These are phyloP conservation scores for Aphelinus certus DNA, from an alignment of 1,140 invertebrate species.

Conservation along the genomic window DNA sequence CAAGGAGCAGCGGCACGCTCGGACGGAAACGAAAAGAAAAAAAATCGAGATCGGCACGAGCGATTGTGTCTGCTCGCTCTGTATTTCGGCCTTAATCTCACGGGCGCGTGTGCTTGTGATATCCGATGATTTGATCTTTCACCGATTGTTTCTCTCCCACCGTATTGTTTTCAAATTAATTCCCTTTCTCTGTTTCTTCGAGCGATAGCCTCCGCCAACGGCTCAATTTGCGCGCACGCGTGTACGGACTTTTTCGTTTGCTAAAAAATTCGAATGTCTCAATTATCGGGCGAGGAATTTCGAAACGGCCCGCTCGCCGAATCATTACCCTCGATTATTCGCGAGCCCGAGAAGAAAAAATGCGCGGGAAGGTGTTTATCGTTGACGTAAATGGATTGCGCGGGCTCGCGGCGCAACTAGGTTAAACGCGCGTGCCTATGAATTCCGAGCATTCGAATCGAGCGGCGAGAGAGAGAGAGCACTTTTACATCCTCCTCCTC, in stretches of 20 bases:
- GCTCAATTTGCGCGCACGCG: too few relatives aligned
- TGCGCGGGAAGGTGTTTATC: conserved; percentile 2
- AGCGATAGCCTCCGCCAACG: too few relatives aligned
- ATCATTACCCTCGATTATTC: not conserved
- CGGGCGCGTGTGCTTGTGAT: not conserved
- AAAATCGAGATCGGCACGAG: not conserved
- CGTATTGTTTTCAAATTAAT: too few relatives aligned
- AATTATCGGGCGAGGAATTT: too few relatives aligned
- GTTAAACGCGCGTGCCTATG: not conserved
- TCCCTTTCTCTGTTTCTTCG: too few relatives aligned
- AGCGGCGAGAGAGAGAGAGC: too few relatives aligned
- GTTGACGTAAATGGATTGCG: conserved; percentile 14
- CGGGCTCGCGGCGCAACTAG: not conserved
- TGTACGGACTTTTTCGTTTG: too few relatives aligned
- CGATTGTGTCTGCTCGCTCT: not conserved
- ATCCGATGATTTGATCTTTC: not conserved
- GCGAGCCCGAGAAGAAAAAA: not conserved
- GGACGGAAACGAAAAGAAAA: not conserved
- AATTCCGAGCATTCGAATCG: too few relatives aligned
- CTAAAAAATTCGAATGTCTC: too few relatives aligned
- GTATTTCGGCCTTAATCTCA: not conserved
- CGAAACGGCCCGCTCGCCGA: too few relatives aligned
- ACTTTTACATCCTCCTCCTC: too few relatives aligned
- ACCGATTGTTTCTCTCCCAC: not conserved
- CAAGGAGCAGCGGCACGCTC: too few relatives aligned